These are phyloP conservation scores for Bombyx huttoni DNA, from an alignment of 2,888 invertebrate genomes.

Conservation along the genomic window DNA sequence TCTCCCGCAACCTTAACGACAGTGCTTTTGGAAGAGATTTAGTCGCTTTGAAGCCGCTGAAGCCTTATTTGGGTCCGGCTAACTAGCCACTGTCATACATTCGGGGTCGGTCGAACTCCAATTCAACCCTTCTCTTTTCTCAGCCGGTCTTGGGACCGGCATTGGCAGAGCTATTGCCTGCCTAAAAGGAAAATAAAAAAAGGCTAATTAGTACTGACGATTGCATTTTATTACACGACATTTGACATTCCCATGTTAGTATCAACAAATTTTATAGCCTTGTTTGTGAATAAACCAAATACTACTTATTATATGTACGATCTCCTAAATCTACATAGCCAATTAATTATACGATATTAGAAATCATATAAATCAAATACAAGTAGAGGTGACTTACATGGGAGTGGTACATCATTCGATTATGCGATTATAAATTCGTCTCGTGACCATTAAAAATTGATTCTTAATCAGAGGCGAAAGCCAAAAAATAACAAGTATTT, in stretches of 20 bases:
- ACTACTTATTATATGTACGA: neutral
- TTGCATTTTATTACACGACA: neutral
- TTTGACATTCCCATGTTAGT: neutral
- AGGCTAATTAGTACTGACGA: neutral
- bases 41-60: too few relatives aligned
- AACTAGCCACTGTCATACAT: too few relatives aligned
- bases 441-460: neutral
- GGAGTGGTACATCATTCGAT: neutral
- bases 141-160: too few relatives aligned
- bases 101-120: too few relatives aligned
- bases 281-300: neutral
- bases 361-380: neutral
- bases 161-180: too few relatives aligned
- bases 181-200: neutral
- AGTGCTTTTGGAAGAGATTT: too few relatives aligned
- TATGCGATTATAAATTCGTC: neutral
- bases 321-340: too few relatives aligned
- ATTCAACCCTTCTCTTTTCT: too few relatives aligned
- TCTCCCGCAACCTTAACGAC: too few relatives aligned
- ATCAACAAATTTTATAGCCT: neutral
- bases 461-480: slow-evolving; percentile 10
- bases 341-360: neutral
- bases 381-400: too few relatives aligned
- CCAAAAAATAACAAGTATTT: slow-evolving; percentile 9
- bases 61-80: too few relatives aligned